Percentiles rank a stretch among this genome's conserved stretches.
phyloP scores from a whole-genome alignment of 2,888 invertebrate species.

The Acleris sparsana region DNA sequence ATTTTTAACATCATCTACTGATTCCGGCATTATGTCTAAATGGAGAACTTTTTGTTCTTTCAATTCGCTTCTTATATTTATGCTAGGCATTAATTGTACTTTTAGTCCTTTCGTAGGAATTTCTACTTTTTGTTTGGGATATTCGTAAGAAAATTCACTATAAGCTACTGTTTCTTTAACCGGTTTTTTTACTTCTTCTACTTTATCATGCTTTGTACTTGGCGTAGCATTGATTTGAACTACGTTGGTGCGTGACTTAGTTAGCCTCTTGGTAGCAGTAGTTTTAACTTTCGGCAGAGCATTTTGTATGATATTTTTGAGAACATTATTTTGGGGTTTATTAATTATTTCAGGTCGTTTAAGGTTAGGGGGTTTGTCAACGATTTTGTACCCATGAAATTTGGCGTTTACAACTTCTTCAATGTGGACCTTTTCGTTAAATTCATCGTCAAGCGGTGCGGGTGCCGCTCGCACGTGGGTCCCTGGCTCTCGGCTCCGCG shows the following conservation, averaged over 20 bases:
- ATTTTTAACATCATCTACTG: slow-evolving; percentile 42
- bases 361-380: slow-evolving; percentile 48
- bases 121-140: slow-evolving; percentile 53
- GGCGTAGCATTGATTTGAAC: slow-evolving; percentile 62
- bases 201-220: slow-evolving; percentile 47
- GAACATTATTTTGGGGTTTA: slow-evolving; percentile 41
- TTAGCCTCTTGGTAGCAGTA: slow-evolving; percentile 55
- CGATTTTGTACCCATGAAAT: slow-evolving; percentile 71
- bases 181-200: slow-evolving; percentile 51
- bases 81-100: slow-evolving; percentile 77
- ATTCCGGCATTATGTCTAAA: slow-evolving; percentile 74
- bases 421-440: slow-evolving; percentile 76
- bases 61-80: slow-evolving; percentile 78
- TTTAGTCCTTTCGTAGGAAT: slow-evolving; percentile 53
- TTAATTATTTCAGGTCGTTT: slow-evolving; percentile 42
- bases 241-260: slow-evolving; percentile 59
- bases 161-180: slow-evolving; percentile 59
- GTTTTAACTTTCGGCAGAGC: slow-evolving; percentile 43
- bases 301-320: slow-evolving; percentile 52
- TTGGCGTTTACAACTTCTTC: slow-evolving; percentile 79
- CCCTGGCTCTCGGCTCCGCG: slow-evolving; percentile 64
- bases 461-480: slow-evolving; percentile 63
- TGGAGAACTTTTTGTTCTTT: slow-evolving; percentile 77
- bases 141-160: slow-evolving; percentile 64
- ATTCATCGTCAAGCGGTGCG: slow-evolving; percentile 73